phyloP scores from a whole-genome alignment of 2,888 invertebrate species.

The Ornithoptera priamus region DNA sequence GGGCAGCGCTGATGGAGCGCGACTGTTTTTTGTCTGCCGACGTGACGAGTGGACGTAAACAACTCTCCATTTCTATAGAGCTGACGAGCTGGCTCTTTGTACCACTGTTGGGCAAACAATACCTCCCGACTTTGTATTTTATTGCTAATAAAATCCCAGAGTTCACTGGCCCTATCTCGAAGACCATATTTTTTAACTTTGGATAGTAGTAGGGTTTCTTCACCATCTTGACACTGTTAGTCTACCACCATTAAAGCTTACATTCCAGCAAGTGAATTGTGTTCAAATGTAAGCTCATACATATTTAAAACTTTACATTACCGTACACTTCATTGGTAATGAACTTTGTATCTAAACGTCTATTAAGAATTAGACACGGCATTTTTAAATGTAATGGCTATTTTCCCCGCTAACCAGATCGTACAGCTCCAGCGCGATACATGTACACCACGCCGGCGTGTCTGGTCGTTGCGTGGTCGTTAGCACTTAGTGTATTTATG shows the following conservation, averaged over 20 bases:
- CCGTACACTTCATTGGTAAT: background rate
- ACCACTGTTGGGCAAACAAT: background rate
- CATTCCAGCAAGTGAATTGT: no score
- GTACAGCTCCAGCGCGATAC: background rate
- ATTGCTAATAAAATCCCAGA: no score
- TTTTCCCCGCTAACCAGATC: background rate
- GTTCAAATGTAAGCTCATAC: no score
- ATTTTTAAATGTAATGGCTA: background rate
- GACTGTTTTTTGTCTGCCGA: conserved; percentile 25
- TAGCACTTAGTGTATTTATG: no score
- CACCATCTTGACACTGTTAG: no score
- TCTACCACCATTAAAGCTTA: no score
- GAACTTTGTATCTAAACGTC: background rate
- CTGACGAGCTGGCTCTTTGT: background rate
- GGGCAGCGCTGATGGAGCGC: conserved; percentile 12
- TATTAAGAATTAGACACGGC: conserved; percentile 1
- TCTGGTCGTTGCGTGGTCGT: background rate
- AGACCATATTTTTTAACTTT: no score
- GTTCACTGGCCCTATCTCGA: no score
- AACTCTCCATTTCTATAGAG: conserved; percentile 41
- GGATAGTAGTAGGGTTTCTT: no score
- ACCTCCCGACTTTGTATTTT: no score
- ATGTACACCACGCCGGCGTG: background rate
- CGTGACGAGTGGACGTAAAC: conserved; percentile 40
- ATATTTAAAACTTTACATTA: background rate